phyloP scores from a whole-genome alignment of 2,888 invertebrate species.

The Eupithecia centaureata region DNA sequence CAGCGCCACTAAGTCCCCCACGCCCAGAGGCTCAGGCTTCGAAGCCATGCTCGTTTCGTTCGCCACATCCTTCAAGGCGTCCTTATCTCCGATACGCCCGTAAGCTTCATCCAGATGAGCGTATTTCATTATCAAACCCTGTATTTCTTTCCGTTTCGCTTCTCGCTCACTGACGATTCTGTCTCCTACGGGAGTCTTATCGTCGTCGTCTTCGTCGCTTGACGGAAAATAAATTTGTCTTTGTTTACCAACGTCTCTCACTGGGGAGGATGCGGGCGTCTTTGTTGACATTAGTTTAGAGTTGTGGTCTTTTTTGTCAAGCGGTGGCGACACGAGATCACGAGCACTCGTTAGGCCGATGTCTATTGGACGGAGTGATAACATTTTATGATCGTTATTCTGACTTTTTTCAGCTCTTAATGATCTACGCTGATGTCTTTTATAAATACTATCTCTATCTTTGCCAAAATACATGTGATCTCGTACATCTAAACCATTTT shows the following conservation, averaged over 20 bases:
- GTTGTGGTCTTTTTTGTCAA: slow-evolving; percentile 67
- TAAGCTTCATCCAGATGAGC: slow-evolving; percentile 90
- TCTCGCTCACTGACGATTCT: slow-evolving; percentile 88
- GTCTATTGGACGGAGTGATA: slow-evolving; percentile 83
- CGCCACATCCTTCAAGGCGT: slow-evolving; percentile 58
- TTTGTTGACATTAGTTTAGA: slow-evolving; percentile 59
- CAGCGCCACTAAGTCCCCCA: slow-evolving; percentile 74
- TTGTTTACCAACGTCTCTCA: slow-evolving; percentile 69
- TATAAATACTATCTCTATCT: slow-evolving; percentile 79
- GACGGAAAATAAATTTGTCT: slow-evolving; percentile 79
- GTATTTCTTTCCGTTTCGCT: slow-evolving; percentile 92
- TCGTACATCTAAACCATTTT: slow-evolving; percentile 71
- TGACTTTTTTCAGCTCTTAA: slow-evolving; percentile 86
- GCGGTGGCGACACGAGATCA: slow-evolving; percentile 82
- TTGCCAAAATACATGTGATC: slow-evolving; percentile 69
- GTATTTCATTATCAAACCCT: slow-evolving; percentile 92
- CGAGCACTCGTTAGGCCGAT: slow-evolving; percentile 78
- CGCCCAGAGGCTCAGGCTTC: slow-evolving; percentile 67
- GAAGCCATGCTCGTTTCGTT: slow-evolving; percentile 51
- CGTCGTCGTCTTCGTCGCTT: slow-evolving; percentile 82
- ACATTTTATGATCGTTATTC: slow-evolving; percentile 79
- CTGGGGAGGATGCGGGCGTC: slow-evolving; percentile 71
- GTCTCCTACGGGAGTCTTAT: slow-evolving; percentile 82
- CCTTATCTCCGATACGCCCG: slow-evolving; percentile 76
- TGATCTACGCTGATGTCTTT: slow-evolving; percentile 82